Evolutionary conservation across 2,888 invertebrate species (phyloP).

Genomic region (Plebejus melissa): DNA sequence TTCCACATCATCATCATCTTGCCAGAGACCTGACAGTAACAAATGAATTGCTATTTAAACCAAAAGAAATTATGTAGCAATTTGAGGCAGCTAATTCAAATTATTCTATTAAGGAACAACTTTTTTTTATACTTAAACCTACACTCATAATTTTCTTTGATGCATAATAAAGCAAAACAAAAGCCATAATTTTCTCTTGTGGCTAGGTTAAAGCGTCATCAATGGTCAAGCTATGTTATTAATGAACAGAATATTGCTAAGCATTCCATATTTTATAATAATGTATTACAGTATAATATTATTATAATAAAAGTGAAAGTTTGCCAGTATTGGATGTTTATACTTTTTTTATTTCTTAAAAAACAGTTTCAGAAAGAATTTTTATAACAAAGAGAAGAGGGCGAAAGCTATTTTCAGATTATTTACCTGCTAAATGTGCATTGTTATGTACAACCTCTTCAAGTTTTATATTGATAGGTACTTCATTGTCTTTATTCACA

Average conservation of each 20-base stretch:
- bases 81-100: no score
- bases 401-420: not conserved
- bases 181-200: not conserved
- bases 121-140: no score
- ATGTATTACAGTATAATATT: no score
- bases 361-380: no score
- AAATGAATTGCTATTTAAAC: constrained; percentile 7
- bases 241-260: not conserved
- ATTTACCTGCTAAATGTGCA: constrained; percentile 75
- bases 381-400: not conserved
- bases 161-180: no score
- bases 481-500: constrained; percentile 48
- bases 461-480: constrained; percentile 73
- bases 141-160: no score
- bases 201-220: not conserved
- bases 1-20: constrained; percentile 58
- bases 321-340: no score
- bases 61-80: not conserved
- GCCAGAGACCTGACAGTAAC: constrained; percentile 61
- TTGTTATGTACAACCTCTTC: constrained; percentile 81
- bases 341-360: no score
- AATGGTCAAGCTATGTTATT: not conserved
- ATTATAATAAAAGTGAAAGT: no score
- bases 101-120: no score
- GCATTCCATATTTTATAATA: no score